Percentiles rank a stretch among this genome's conserved stretches.
Conservation (phyloP, 2,888 invertebrate genomes). For the Lasioglossum oenotherae region DNA sequence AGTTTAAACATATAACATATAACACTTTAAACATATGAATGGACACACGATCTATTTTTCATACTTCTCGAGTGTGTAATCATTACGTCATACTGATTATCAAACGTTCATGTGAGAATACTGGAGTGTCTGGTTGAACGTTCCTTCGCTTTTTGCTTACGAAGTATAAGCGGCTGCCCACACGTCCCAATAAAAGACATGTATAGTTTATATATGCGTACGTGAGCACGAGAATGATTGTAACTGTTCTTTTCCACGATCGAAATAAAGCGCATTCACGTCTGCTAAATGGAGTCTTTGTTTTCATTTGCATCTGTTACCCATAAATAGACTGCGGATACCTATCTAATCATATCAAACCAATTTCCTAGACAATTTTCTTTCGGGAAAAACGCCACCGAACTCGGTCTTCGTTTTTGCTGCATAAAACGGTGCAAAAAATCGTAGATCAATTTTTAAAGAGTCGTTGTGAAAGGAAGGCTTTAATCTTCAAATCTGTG, state of each 20-base stretch:
- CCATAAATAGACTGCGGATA: too few relatives aligned
- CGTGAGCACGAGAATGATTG: slow-evolving; percentile 39
- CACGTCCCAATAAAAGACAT: slow-evolving; percentile 65
- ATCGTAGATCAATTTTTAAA: too few relatives aligned
- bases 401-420: too few relatives aligned
- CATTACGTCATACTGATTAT: slow-evolving; percentile 10
- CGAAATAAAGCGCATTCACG: slow-evolving; percentile 55
- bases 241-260: slow-evolving; percentile 57
- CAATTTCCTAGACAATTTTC: too few relatives aligned
- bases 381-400: too few relatives aligned
- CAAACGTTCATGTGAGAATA: slow-evolving; percentile 27
- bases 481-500: too few relatives aligned
- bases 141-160: slow-evolving; percentile 59
- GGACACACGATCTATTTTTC: background rate
- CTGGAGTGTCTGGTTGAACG: slow-evolving; percentile 48
- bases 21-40: background rate
- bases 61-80: background rate
- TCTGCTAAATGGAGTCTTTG: background rate
- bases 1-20: too few relatives aligned
- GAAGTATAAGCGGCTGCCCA: slow-evolving; percentile 51
- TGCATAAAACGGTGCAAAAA: too few relatives aligned
- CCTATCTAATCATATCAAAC: too few relatives aligned
- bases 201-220: slow-evolving; percentile 61
- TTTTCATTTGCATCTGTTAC: background rate
- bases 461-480: too few relatives aligned